Evolutionary conservation across 2,888 invertebrate species (phyloP).

Genomic region (Agonopterix alstromeriana): DNA sequence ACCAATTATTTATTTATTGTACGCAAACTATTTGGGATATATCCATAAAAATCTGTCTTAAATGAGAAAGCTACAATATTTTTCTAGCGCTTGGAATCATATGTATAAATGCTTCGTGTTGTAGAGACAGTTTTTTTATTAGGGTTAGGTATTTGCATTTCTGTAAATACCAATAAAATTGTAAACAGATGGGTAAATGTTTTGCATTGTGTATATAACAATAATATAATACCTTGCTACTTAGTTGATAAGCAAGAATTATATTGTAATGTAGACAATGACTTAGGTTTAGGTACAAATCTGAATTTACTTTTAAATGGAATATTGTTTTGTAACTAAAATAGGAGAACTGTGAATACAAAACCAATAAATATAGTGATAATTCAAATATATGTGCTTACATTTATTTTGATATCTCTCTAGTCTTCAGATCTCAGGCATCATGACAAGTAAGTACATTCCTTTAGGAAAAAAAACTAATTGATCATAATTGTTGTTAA

Average conservation of each 20-base stretch:
- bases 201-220: slow-evolving; percentile 12
- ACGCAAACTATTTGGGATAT: neutral
- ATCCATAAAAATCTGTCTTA: too few relatives aligned
- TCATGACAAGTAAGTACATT: too few relatives aligned
- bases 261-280: slow-evolving; percentile 63
- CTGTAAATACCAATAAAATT: neutral
- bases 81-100: too few relatives aligned
- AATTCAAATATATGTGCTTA: neutral
- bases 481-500: too few relatives aligned
- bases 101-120: too few relatives aligned
- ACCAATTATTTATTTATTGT: slow-evolving; percentile 15
- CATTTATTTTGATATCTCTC: too few relatives aligned
- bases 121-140: too few relatives aligned
- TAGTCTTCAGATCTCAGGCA: too few relatives aligned
- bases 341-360: slow-evolving; percentile 70
- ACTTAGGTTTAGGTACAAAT: slow-evolving; percentile 68
- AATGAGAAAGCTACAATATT: too few relatives aligned
- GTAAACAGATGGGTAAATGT: slow-evolving; percentile 20
- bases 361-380: slow-evolving; percentile 71
- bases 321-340: slow-evolving; percentile 71
- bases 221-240: slow-evolving; percentile 12
- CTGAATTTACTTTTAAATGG: slow-evolving; percentile 52
- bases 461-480: too few relatives aligned
- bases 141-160: neutral
- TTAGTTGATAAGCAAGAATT: slow-evolving; percentile 30